A percentile compares a stretch with the other conserved stretches of the same genome.
Conservation (phyloP, 1,140 invertebrate species). For the Pollicipes pollicipes region DNA sequence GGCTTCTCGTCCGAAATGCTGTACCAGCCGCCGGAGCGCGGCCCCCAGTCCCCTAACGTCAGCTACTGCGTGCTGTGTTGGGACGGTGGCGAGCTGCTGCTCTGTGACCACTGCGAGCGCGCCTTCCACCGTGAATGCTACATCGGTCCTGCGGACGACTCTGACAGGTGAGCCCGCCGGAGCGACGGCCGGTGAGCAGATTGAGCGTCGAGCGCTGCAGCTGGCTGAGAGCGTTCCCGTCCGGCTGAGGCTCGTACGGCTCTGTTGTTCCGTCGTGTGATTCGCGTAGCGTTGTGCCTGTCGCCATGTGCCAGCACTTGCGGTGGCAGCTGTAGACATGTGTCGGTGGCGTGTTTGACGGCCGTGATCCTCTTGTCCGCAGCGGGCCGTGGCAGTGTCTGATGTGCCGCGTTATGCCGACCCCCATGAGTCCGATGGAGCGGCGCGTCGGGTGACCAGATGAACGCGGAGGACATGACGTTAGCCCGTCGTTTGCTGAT, state of each 20-base stretch:
- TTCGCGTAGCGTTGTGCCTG: no score
- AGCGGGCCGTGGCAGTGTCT: neutral
- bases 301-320: no score
- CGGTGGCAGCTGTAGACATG: no score
- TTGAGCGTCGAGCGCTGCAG: no score
- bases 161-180: no score
- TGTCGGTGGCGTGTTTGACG: neutral
- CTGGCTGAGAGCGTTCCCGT: no score
- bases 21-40: slow-evolving; percentile 1
- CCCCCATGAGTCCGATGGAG: neutral
- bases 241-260: no score
- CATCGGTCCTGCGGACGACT: neutral
- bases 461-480: neutral
- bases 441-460: neutral
- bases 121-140: neutral
- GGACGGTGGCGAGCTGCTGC: neutral
- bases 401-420: neutral
- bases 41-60: neutral
- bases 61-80: slow-evolving; percentile 3
- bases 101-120: neutral
- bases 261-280: no score
- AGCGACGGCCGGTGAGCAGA: no score
- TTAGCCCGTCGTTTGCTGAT: neutral
- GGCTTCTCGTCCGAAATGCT: neutral
- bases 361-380: neutral